These are phyloP conservation scores for Alitta virens DNA, from an alignment of 2,888 invertebrate species.

Conservation along the genomic window DNA sequence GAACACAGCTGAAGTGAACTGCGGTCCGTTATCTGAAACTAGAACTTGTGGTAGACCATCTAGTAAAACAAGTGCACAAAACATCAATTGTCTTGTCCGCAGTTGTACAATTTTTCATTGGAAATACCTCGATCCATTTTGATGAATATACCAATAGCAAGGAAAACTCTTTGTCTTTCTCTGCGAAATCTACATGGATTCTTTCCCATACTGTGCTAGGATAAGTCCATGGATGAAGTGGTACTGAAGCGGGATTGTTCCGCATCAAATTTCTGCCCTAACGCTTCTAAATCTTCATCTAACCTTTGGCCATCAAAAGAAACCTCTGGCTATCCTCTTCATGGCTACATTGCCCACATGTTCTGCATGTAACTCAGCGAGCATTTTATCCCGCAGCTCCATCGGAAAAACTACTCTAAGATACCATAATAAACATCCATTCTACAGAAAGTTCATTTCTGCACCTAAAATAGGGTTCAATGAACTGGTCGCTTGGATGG, in stretches of 20 bases:
- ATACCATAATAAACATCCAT: neutral
- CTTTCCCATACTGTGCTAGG: conserved; percentile 35
- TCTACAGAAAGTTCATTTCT: too few species aligned
- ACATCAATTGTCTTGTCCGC: conserved; percentile 27
- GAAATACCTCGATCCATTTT: conserved; percentile 31
- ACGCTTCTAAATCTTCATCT: neutral
- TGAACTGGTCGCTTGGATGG: too few species aligned
- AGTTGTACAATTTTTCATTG: conserved; percentile 16
- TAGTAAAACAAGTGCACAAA: conserved; percentile 28
- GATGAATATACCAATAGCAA: conserved; percentile 32
- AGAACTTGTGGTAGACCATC: conserved; percentile 31
- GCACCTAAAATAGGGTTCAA: too few species aligned
- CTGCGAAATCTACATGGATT: conserved; percentile 37
- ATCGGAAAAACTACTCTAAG: neutral
- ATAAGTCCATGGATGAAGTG: conserved; percentile 35
- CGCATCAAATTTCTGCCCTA: neutral
- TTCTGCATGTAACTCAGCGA: neutral
- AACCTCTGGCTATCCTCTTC: neutral
- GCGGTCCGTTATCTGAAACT: conserved; percentile 31
- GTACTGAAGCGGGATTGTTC: conserved; percentile 20
- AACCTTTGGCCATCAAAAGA: neutral
- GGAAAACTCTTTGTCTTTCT: conserved; percentile 25
- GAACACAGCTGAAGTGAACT: conserved; percentile 31
- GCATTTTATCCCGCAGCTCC: too few species aligned
- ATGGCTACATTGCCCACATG: neutral